A percentile compares a stretch with the other conserved stretches of the same genome.
Conservation (phyloP, 2,888 invertebrate species). For the Villa cingulata region DNA sequence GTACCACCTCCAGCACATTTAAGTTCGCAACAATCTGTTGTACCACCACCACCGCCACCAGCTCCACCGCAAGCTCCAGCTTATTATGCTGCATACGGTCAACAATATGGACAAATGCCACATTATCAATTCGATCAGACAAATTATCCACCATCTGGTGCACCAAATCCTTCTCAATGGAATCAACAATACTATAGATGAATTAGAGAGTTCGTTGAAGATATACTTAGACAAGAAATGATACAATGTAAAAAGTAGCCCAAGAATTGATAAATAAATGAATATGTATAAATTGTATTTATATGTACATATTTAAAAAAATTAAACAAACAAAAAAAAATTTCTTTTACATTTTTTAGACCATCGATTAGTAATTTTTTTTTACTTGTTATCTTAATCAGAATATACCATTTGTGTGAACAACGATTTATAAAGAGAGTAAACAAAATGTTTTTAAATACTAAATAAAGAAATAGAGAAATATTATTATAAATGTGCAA, state of each 20-base stretch:
- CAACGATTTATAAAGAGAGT: too few species aligned
- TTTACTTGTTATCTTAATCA: too few species aligned
- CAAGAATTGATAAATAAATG: neutral
- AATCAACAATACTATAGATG: constrained; percentile 16
- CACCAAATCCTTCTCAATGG: constrained; percentile 11
- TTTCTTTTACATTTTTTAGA: too few species aligned
- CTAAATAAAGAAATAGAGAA: too few species aligned
- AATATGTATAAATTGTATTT: neutral
- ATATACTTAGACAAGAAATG: constrained; percentile 14
- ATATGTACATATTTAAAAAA: too few species aligned
- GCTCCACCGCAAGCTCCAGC: constrained; percentile 23
- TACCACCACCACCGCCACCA: constrained; percentile 40
- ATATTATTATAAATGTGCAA: too few species aligned
- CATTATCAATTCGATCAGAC: constrained; percentile 9
- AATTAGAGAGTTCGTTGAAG: constrained; percentile 15
- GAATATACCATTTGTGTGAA: too few species aligned
- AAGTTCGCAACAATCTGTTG: constrained; percentile 21
- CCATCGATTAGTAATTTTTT: too few species aligned
- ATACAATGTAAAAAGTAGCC: constrained; percentile 1
- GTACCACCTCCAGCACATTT: constrained; percentile 4
- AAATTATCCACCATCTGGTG: neutral
- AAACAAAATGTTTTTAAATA: too few species aligned
- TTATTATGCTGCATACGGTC: constrained; percentile 24
- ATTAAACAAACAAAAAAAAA: too few species aligned
- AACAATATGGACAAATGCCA: constrained; percentile 11